Evolutionary conservation across 1,140 invertebrate genomes (phyloP).

Genomic region (Saccostrea cuccullata): DNA sequence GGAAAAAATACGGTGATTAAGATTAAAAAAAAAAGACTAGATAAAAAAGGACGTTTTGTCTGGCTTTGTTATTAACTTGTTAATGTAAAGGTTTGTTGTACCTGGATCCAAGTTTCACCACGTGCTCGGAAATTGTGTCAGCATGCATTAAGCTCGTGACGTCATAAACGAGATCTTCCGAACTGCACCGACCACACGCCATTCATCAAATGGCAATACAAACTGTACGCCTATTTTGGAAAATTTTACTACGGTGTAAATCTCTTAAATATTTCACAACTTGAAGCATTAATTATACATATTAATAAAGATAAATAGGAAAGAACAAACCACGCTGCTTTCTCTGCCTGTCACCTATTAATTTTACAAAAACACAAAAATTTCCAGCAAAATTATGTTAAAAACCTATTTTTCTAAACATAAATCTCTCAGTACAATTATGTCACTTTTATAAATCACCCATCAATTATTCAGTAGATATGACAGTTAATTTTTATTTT

Average conservation of each 20-base stretch:
- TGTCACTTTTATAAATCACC: conserved; percentile 25
- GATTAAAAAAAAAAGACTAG: background rate
- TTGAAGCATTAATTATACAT: conserved; percentile 12
- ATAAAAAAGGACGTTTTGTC: background rate
- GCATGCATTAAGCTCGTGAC: conserved; percentile 29
- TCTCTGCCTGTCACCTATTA: background rate
- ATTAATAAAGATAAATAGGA: background rate
- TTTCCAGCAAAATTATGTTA: conserved; percentile 13
- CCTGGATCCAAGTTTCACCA: background rate
- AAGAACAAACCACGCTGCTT: background rate
- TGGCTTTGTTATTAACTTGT: conserved; percentile 18
- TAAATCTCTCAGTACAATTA: conserved; percentile 13
- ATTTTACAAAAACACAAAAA: background rate
- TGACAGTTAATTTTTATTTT: background rate
- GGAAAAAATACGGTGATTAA: background rate
- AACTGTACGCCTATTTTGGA: background rate
- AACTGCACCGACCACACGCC: background rate
- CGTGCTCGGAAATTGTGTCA: conserved; percentile 3
- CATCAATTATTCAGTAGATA: conserved; percentile 1
- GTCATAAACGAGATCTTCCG: conserved; percentile 20
- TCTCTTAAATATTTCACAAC: conserved; percentile 25
- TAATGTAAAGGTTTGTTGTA: background rate
- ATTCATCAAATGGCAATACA: conserved; percentile 31
- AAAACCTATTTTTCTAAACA: conserved; percentile 20
- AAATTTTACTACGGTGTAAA: conserved; percentile 29